Evolutionary conservation across 2,113 vertebrate genomes (phyloP), one percentile per base, ranked within the genome.

Genomic region (Arvicanthis niloticus): DNA sequence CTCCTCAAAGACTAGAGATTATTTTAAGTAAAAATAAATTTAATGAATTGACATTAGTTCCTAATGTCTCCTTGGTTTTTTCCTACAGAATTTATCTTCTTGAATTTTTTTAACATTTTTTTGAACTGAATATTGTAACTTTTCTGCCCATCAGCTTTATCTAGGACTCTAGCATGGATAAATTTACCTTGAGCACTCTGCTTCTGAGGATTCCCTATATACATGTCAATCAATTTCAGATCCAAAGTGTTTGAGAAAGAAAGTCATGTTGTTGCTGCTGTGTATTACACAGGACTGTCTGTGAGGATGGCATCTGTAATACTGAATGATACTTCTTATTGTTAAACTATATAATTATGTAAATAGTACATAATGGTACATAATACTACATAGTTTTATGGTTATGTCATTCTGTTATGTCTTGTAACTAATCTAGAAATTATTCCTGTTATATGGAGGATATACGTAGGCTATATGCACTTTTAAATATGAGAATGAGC

Each of bases 1-100:
- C 48, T 21, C 7, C 82, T 78, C 48, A 72, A 88, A 96, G 48
- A 92, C 42, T 42, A 88, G 4, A 56, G 4, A 53, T 81, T 68
- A 70, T 88, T 95, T 70, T 45, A 87, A 88, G 60, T 53, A 2
- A 88, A 96, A 73, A 89, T 91, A 95, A 77, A 82, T 89, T 85
- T 81, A 82, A 67, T 94, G 34, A 91, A 78, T 31, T 81, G 62
- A 67, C 16, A 37, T 87, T 92, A 87, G 53, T 96, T 88, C 19
- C 40, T 89, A 81, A 87, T 93, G 29, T 80, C 22, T 24, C 22
- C 42, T 86, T 90, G 17, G 45, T 45, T 72, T 34, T 95, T 94
- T 96, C 42, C 29, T 76, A 85, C 31, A 45, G 45, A 40, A 92
- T 19, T 81, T 91, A 53, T 78, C 73, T n/a, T 89, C 89, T 86